A percentile compares a stretch with the other conserved stretches of the same genome.
Conservation (phyloP, 2,888 invertebrate genomes). For the Torymus texanus region DNA sequence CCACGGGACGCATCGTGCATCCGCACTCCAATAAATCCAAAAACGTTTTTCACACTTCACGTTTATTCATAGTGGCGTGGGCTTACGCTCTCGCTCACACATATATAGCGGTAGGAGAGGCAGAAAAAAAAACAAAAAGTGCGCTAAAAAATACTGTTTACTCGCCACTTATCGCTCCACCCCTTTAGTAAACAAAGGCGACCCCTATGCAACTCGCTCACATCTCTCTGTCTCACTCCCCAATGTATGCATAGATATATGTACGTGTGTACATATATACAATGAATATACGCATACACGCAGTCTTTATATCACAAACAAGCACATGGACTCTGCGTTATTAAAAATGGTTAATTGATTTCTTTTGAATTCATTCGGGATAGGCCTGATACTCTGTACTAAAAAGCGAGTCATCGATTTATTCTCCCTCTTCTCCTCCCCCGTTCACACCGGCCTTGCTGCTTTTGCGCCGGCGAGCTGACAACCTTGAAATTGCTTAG, state of each 20-base stretch:
- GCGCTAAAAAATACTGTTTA: conserved; percentile 33
- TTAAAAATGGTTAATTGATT: conserved; percentile 53
- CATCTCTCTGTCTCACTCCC: neutral
- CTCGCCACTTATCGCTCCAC: conserved; percentile 24
- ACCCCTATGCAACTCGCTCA: neutral
- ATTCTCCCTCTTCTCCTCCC: conserved; percentile 19
- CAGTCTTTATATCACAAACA: neutral
- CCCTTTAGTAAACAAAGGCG: conserved; percentile 32
- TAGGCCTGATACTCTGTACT: neutral
- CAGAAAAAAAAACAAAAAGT: neutral
- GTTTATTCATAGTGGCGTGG: neutral
- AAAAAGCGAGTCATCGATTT: conserved; percentile 40
- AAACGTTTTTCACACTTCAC: conserved; percentile 26
- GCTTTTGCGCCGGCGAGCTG: conserved; percentile 13
- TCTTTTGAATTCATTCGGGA: conserved; percentile 28
- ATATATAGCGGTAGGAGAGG: neutral
- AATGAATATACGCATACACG: neutral
- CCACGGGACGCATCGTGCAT: neutral
- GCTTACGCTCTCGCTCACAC: too few species aligned
- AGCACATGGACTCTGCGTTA: conserved; percentile 1
- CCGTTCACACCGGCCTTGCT: neutral
- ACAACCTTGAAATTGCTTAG: conserved; percentile 61
- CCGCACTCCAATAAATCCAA: conserved; percentile 27
- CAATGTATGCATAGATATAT: conserved; percentile 8
- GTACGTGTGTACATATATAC: neutral